A percentile compares a stretch with the other conserved stretches of the same genome.
These are phyloP conservation scores for Autographa gamma DNA, from an alignment of 2,888 invertebrate genomes.

Conservation along the genomic window DNA sequence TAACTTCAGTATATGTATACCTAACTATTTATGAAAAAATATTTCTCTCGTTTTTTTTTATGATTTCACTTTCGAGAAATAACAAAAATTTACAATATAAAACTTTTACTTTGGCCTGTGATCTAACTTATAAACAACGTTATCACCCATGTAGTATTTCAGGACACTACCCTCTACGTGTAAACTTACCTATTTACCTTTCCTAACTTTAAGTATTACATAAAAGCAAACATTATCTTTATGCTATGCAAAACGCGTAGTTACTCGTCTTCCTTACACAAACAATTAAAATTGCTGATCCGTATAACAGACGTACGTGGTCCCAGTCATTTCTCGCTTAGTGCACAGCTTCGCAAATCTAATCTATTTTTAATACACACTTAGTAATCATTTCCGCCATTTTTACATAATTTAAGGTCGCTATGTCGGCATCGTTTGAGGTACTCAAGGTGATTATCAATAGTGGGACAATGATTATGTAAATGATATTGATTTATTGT, in stretches of 20 bases:
- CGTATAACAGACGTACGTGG: conserved; percentile 16
- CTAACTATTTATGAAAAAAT: too few species aligned
- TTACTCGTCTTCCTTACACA: not conserved
- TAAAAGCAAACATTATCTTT: too few species aligned
- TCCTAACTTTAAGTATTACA: too few species aligned
- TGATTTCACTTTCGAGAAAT: too few species aligned
- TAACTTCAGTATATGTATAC: too few species aligned
- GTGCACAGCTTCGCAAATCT: conserved; percentile 30
- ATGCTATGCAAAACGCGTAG: not conserved
- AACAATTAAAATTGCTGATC: not conserved
- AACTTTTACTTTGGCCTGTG: too few species aligned
- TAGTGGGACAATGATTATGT: conserved; percentile 25
- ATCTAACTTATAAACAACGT: too few species aligned
- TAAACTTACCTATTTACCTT: too few species aligned
- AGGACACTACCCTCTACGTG: too few species aligned
- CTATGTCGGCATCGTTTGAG: conserved; percentile 28
- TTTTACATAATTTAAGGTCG: conserved; percentile 52
- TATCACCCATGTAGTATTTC: too few species aligned
- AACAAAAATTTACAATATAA: too few species aligned
- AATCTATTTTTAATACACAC: conserved; percentile 47
- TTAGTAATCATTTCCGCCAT: conserved; percentile 42
- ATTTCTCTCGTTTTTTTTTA: too few species aligned
- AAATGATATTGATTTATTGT: conserved; percentile 24
- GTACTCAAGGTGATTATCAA: conserved; percentile 48
- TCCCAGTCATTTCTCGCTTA: conserved; percentile 11